Percentiles rank a stretch among this genome's conserved stretches.
phyloP scores from a whole-genome alignment of 2,113 vertebrate species.

The Solea solea region DNA sequence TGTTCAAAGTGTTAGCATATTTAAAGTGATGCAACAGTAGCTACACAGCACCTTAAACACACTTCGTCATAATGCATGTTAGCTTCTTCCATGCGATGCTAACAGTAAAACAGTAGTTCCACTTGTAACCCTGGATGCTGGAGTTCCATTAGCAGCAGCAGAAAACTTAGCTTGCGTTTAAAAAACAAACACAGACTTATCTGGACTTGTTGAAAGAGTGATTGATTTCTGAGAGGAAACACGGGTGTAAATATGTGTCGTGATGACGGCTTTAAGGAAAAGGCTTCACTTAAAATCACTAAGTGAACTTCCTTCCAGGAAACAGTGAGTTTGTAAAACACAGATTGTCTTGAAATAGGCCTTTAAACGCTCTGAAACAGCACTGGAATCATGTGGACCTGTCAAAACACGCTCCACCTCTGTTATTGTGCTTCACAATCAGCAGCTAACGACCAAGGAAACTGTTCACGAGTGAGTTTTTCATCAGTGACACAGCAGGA shows the following conservation, averaged over 20 bases:
- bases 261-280: not conserved
- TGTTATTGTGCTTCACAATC: not conserved
- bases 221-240: not conserved
- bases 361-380: too few relatives aligned
- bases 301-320: conserved; percentile 15
- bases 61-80: too few relatives aligned
- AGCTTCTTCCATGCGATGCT: too few relatives aligned
- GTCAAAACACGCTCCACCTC: not conserved
- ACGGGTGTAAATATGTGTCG: not conserved
- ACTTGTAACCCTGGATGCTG: too few relatives aligned
- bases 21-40: too few relatives aligned
- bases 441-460: not conserved
- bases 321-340: not conserved
- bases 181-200: too few relatives aligned
- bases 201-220: too few relatives aligned
- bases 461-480: not conserved
- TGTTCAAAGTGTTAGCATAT: too few relatives aligned
- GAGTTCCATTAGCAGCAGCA: too few relatives aligned
- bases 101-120: too few relatives aligned
- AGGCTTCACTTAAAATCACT: not conserved
- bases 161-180: too few relatives aligned
- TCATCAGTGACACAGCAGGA: not conserved
- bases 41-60: too few relatives aligned
- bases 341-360: not conserved
- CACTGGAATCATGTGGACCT: not conserved